Conservation (phyloP, 2,113 vertebrate species). For the Baryphthengus martii region DNA sequence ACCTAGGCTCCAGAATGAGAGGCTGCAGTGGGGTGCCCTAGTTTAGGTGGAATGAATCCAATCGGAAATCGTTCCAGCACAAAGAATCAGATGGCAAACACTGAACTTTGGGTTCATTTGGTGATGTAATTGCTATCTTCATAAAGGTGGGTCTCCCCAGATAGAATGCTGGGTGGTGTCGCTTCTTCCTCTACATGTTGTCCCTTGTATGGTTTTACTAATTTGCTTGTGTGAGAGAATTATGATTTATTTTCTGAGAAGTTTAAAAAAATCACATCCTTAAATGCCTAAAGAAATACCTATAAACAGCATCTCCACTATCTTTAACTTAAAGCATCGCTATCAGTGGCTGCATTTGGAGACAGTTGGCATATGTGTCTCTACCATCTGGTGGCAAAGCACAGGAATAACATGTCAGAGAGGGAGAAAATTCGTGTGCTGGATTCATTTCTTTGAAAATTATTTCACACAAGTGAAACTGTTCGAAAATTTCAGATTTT, state of each 20-base stretch:
- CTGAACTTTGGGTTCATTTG: not conserved
- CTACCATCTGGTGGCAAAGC: not conserved
- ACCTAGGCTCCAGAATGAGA: no score
- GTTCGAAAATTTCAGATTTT: rapidly evolving
- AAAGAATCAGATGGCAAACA: not conserved
- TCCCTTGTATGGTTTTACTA: not conserved
- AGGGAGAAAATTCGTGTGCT: not conserved
- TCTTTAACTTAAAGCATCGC: not conserved
- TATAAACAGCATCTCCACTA: rapidly evolving
- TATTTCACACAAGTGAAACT: not conserved
- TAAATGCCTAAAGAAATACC: not conserved
- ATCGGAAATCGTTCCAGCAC: no score
- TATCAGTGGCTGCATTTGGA: rapidly evolving
- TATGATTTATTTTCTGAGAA: not conserved
- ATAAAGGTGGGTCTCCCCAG: not conserved
- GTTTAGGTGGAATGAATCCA: no score
- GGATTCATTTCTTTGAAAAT: not conserved
- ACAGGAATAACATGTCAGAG: not conserved
- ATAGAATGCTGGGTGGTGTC: not conserved
- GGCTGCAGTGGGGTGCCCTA: no score
- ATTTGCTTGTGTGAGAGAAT: not conserved
- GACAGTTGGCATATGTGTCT: rapidly evolving
- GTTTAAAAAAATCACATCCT: not conserved
- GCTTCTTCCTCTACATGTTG: not conserved
- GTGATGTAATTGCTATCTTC: not conserved